Percentiles rank a stretch among this genome's conserved stretches.
These are phyloP conservation scores for Chrysodeixis includens DNA, from an alignment of 2,888 invertebrate genomes.

Conservation along the genomic window DNA sequence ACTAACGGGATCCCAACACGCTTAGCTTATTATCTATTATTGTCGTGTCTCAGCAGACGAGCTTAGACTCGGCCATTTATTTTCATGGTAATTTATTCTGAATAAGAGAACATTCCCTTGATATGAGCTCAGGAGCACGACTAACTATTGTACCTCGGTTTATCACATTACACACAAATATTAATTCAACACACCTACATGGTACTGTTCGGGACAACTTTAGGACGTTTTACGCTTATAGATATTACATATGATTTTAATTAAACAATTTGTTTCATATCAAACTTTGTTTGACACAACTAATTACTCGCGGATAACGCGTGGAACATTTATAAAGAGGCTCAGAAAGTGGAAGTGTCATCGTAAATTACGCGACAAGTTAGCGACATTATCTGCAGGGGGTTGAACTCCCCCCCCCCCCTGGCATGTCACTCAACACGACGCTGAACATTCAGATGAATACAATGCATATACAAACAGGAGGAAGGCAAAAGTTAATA, in stretches of 20 bases:
- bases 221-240: background rate
- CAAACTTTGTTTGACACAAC: constrained; percentile 52
- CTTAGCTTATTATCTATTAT: constrained; percentile 37
- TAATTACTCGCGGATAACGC: constrained; percentile 61
- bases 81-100: constrained; percentile 51
- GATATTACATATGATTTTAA: constrained; percentile 44
- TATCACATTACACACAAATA: constrained; percentile 19
- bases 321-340: constrained; percentile 51
- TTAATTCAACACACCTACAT: constrained; percentile 13
- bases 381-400: constrained; percentile 57
- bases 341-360: constrained; percentile 52
- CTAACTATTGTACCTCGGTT: constrained; percentile 28
- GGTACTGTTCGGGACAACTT: constrained; percentile 28
- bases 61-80: constrained; percentile 37
- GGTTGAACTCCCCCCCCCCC: constrained; percentile 30
- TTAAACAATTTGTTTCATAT: constrained; percentile 50
- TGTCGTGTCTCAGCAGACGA: constrained; percentile 29
- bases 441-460: constrained; percentile 39
- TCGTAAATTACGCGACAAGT: constrained; percentile 57
- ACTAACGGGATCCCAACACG: constrained; percentile 16
- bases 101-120: constrained; percentile 45
- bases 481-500: constrained; percentile 24
- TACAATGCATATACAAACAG: constrained; percentile 45
- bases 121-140: constrained; percentile 35
- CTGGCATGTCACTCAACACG: constrained; percentile 33